Evolutionary conservation across 2,888 invertebrate genomes (phyloP).

Genomic region (Microctonus brassicae): DNA sequence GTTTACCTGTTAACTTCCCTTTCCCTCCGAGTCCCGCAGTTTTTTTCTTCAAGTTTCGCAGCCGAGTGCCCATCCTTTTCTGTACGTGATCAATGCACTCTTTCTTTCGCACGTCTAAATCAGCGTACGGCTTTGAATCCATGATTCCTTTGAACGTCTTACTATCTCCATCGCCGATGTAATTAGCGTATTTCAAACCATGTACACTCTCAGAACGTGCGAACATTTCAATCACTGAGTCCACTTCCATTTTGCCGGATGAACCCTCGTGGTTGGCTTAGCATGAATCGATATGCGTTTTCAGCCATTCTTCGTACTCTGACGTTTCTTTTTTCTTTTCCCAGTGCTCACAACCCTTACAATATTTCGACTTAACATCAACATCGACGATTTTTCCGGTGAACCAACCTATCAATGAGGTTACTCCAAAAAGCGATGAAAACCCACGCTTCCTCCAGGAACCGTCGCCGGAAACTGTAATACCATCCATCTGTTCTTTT

Average conservation of each 20-base stretch:
- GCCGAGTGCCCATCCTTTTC: conserved; percentile 18
- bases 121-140: conserved; percentile 28
- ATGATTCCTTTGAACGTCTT: conserved; percentile 26
- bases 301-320: conserved; percentile 29
- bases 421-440: conserved; percentile 29
- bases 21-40: conserved; percentile 4
- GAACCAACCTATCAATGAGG: conserved; percentile 26
- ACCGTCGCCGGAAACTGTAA: conserved; percentile 35
- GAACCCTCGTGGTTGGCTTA: conserved; percentile 24
- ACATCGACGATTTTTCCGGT: conserved; percentile 31
- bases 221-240: conserved; percentile 32
- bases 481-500: conserved; percentile 25
- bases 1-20: conserved; percentile 33
- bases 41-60: background rate
- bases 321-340: conserved; percentile 22
- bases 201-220: conserved; percentile 30
- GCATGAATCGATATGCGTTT: conserved; percentile 16
- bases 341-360: conserved; percentile 27
- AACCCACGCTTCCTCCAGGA: conserved; percentile 30
- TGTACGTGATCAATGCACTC: conserved; percentile 35
- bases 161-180: conserved; percentile 31
- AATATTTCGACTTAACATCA: conserved; percentile 28
- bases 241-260: conserved; percentile 32
- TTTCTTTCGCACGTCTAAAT: conserved; percentile 28
- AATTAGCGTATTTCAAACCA: conserved; percentile 22